These are phyloP conservation scores for Stenurella melanura DNA, from an alignment of 2,888 invertebrate genomes.

Conservation along the genomic window DNA sequence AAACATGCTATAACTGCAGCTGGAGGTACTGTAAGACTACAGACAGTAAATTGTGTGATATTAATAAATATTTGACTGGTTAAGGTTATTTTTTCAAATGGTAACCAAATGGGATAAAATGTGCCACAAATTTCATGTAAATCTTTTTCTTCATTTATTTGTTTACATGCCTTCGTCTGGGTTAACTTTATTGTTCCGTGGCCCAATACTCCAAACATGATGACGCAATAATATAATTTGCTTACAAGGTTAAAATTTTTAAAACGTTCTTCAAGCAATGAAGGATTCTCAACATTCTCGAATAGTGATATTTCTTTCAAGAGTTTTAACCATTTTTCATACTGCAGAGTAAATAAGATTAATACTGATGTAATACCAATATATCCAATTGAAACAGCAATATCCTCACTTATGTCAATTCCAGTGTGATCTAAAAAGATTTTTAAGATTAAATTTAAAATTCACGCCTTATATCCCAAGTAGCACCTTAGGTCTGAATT, in stretches of 20 bases:
- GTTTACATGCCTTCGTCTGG: not conserved
- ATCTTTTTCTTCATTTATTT: not conserved
- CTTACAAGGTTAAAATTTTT: not conserved
- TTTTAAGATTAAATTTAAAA: too few relatives aligned
- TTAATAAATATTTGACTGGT: not conserved
- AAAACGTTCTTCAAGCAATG: not conserved
- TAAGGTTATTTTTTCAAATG: not conserved
- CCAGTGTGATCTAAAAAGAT: not conserved
- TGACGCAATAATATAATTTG: not conserved
- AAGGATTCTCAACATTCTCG: not conserved
- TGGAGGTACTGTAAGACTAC: too few relatives aligned
- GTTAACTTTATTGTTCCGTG: not conserved
- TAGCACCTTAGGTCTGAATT: too few relatives aligned
- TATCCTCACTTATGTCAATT: not conserved
- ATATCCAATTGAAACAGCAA: not conserved
- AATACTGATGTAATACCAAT: not conserved
- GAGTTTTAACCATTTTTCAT: not conserved
- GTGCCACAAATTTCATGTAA: not conserved
- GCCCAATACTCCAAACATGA: not conserved
- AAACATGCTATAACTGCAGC: too few relatives aligned
- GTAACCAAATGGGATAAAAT: not conserved
- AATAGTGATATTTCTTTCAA: not conserved
- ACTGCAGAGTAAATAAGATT: not conserved
- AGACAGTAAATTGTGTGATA: too few relatives aligned
- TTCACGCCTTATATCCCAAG: too few relatives aligned